phyloP scores from a whole-genome alignment of 2,797 vertebrate genomes.

The Molossus alvarezi region DNA sequence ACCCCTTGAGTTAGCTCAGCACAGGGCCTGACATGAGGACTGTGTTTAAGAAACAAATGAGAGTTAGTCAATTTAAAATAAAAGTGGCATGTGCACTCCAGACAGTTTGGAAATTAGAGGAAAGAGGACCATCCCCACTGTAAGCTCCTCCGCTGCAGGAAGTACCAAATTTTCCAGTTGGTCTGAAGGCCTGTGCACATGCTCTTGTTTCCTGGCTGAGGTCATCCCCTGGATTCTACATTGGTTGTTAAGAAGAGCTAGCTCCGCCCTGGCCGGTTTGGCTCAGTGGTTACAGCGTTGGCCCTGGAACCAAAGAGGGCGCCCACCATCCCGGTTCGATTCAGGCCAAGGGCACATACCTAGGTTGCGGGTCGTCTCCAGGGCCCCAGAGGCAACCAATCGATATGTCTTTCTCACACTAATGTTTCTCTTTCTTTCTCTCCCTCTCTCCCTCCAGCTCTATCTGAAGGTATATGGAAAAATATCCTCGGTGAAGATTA shows the following conservation, averaged over 20 bases:
- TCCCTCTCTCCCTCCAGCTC: too few relatives aligned
- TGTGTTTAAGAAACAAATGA: neutral
- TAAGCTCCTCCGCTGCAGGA: neutral
- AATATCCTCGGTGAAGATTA: too few relatives aligned
- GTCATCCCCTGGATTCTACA: neutral
- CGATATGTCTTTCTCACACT: too few relatives aligned
- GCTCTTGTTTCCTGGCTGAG: neutral
- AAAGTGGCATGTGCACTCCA: neutral
- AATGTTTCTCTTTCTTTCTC: too few relatives aligned
- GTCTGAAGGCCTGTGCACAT: neutral
- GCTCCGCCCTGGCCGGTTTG: neutral
- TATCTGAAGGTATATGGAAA: too few relatives aligned
- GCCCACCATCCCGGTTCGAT: too few relatives aligned
- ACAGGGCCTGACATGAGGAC: neutral
- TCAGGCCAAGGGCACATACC: too few relatives aligned
- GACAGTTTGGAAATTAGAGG: constrained; percentile 10
- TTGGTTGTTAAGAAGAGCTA: neutral
- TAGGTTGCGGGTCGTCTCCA: too few relatives aligned
- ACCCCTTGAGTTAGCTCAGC: neutral
- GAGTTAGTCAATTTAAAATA: neutral
- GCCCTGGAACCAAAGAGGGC: too few relatives aligned
- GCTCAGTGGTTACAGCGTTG: too few relatives aligned
- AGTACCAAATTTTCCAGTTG: neutral
- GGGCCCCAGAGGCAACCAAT: too few relatives aligned
- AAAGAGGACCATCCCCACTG: neutral